Percentiles rank a stretch among this genome's conserved stretches.
Conservation (phyloP, 2,113 vertebrate species). For the Prionailurus bengalensis region DNA sequence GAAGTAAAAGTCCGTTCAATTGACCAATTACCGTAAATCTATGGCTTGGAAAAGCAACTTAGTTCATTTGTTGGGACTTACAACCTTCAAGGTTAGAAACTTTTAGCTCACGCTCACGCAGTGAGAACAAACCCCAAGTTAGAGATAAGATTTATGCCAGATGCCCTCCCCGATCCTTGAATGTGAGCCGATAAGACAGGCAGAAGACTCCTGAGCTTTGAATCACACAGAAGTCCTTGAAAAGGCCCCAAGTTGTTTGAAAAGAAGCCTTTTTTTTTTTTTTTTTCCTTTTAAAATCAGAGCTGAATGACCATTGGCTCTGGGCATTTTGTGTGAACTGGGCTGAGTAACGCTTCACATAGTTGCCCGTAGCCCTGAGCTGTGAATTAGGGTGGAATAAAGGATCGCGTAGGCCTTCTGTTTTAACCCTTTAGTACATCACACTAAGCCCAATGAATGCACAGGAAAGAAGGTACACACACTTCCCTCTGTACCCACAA, state of each 20-base stretch:
- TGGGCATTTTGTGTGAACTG: constrained; percentile 61
- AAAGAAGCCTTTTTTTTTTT: constrained; percentile 34
- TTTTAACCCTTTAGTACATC: background rate
- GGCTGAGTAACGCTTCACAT: constrained; percentile 70
- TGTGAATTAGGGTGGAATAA: constrained; percentile 67
- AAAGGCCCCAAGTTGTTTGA: constrained; percentile 75
- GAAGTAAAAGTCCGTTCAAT: background rate
- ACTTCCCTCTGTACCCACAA: background rate
- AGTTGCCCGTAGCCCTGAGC: background rate
- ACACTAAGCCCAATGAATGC: background rate
- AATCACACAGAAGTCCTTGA: constrained; percentile 55
- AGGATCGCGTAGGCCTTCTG: background rate
- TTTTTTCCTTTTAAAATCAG: constrained; percentile 13
- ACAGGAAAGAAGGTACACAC: background rate
- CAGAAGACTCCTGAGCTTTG: constrained; percentile 42
- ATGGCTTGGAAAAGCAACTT: background rate
- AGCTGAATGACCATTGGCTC: constrained; percentile 50
- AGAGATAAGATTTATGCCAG: background rate
- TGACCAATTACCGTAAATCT: background rate
- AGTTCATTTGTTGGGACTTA: background rate
- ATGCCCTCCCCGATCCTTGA: background rate
- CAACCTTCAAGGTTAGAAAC: background rate
- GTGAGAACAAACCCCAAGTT: background rate
- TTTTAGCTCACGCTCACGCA: background rate
- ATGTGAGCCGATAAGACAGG: background rate